Conservation (phyloP, 2,113 vertebrate genomes). For the Sclerurus mexicanus region DNA sequence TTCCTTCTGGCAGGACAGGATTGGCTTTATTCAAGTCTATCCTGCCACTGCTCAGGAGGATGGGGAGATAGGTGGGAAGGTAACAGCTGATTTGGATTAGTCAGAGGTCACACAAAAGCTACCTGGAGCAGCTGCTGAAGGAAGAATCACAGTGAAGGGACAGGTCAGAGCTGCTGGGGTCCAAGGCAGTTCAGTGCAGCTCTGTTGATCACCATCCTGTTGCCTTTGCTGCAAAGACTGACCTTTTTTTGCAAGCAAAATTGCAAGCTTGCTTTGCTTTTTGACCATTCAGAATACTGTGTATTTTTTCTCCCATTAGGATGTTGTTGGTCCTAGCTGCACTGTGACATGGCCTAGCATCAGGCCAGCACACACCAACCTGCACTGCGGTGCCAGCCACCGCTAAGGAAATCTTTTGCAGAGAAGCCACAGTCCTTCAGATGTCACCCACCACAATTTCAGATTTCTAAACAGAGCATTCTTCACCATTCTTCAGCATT, state of each 20-base stretch:
- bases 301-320: neutral
- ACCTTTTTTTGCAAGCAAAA: neutral
- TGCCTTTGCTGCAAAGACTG: neutral
- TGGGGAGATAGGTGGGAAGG: neutral
- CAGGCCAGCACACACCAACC: neutral
- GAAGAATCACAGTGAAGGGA: neutral
- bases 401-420: neutral
- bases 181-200: neutral
- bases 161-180: neutral
- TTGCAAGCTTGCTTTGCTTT: neutral
- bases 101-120: neutral
- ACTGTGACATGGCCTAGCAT: fast-evolving
- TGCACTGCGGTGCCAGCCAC: neutral
- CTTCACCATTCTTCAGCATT: neutral
- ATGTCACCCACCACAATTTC: neutral
- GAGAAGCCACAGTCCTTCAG: neutral
- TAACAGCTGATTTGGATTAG: neutral
- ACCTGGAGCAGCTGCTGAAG: neutral
- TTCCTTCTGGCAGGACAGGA: neutral
- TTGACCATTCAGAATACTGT: neutral
- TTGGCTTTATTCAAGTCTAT: neutral
- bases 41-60: neutral
- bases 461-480: neutral
- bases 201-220: neutral
- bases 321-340: neutral